phyloP scores from a whole-genome alignment of 2,888 invertebrate genomes.

The Pardosa pseudoannulata region DNA sequence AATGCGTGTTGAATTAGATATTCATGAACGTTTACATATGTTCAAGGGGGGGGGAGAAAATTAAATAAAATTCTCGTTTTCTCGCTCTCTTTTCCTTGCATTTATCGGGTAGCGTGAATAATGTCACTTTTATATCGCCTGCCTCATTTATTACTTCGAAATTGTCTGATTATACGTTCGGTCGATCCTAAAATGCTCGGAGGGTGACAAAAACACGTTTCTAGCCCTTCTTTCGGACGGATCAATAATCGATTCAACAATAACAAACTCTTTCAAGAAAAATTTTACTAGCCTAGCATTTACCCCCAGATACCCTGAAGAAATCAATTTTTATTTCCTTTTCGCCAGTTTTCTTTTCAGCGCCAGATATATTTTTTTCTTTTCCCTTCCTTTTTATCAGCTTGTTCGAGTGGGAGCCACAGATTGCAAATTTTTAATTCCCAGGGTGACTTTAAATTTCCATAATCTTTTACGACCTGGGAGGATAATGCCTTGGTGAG shows the following conservation, averaged over 20 bases:
- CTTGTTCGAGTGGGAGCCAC: not conserved
- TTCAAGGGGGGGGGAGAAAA: no score
- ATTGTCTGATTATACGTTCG: not conserved
- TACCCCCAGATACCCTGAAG: not conserved
- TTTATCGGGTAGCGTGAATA: no score
- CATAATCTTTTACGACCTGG: not conserved
- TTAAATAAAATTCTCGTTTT: no score
- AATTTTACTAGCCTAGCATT: not conserved
- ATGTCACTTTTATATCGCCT: no score
- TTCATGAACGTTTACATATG: no score
- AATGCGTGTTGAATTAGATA: no score
- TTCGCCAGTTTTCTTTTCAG: not conserved
- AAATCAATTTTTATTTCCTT: slow-evolving; percentile 13
- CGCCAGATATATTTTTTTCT: not conserved
- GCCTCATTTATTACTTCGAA: not conserved
- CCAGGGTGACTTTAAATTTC: not conserved
- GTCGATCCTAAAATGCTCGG: no score
- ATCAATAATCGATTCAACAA: slow-evolving; percentile 3
- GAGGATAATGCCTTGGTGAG: no score
- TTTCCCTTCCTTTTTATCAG: not conserved
- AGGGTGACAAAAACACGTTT: no score
- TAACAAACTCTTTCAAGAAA: slow-evolving; percentile 6
- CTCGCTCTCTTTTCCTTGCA: no score
- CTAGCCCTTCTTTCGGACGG: not conserved
- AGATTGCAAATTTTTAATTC: not conserved